Evolutionary conservation across 2,888 invertebrate species (phyloP), one percentile per base, ranked within the genome.

Genomic region (Ophion obscuratus): DNA sequence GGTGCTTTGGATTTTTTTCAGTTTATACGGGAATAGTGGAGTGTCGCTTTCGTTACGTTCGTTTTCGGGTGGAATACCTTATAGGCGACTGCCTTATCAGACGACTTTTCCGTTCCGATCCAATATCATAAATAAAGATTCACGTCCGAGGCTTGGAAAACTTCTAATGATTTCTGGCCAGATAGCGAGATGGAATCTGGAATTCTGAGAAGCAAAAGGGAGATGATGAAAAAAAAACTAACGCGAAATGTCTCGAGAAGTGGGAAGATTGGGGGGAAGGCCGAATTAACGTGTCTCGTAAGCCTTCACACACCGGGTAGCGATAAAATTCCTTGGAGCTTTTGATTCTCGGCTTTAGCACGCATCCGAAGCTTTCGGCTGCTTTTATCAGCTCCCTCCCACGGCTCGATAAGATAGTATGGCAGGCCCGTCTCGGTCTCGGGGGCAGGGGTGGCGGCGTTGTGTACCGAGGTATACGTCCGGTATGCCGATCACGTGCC

Each of bases 401-500:
- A 59, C 81, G 73, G 83, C 82, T 81, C 90, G 89, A 92, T 91
- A 92, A 92, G 90, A 87, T 89, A 90, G 73, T 44, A 57, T 14
- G 17, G 71, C 36, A 81, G 89, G 90, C 90, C 82, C 88, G 90
- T 91, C 87, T 90, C 88, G 91, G 91, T 88, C 90, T 91, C 90
- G 24, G 70, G 27, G 79, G 31, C 70, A 61, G 27, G 24, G 36
- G 67, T 47, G 57, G 90, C 88, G 86, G 74, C 3, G 27, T 70
- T 68, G 61, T 31, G 61, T 47, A 44, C 53, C 27, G 24, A 59
- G 83, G 89, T 88, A 88, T 90, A 91, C 92, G 66, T 90, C 91
- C 88, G 89, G 91, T 91, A 94, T 91, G 92, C 93, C 91, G 92
- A 94, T 94, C 94, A 94, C 94, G 94, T 91, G 89, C 91, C 86